A percentile compares a stretch with the other conserved stretches of the same genome.
These are phyloP conservation scores for Leptobrachium ailaonicum DNA, from an alignment of 2,113 vertebrate genomes.

Conservation along the genomic window DNA sequence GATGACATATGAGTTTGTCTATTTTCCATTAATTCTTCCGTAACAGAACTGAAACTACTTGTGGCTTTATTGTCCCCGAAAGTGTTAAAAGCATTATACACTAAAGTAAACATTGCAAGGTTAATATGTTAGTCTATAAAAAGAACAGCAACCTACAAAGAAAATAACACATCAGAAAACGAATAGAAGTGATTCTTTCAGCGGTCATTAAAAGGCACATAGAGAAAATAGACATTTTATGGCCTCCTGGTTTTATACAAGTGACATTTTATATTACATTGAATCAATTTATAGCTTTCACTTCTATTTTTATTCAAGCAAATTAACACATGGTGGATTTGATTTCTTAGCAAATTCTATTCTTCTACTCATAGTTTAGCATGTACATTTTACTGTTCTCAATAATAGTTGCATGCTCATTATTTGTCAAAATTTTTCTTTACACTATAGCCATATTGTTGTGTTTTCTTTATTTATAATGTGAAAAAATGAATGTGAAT, in stretches of 20 bases:
- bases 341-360: constrained; percentile 28
- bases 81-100: neutral
- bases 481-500: too few relatives aligned
- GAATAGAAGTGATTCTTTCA: constrained; percentile 14
- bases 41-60: neutral
- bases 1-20: too few relatives aligned
- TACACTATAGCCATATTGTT: neutral
- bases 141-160: neutral
- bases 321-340: constrained; percentile 28
- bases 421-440: neutral
- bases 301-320: constrained; percentile 33
- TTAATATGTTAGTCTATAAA: neutral
- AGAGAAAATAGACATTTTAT: constrained; percentile 34
- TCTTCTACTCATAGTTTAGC: constrained; percentile 18
- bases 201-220: constrained; percentile 26
- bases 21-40: neutral
- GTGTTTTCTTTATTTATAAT: neutral
- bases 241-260: constrained; percentile 14
- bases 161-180: neutral
- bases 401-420: constrained; percentile 11
- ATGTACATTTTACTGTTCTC: constrained; percentile 16
- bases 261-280: constrained; percentile 43
- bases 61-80: neutral
- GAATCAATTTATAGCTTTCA: constrained; percentile 44
- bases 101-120: neutral